Evolutionary conservation across 2,113 vertebrate genomes (phyloP).

Genomic region (Notechis scutatus): DNA sequence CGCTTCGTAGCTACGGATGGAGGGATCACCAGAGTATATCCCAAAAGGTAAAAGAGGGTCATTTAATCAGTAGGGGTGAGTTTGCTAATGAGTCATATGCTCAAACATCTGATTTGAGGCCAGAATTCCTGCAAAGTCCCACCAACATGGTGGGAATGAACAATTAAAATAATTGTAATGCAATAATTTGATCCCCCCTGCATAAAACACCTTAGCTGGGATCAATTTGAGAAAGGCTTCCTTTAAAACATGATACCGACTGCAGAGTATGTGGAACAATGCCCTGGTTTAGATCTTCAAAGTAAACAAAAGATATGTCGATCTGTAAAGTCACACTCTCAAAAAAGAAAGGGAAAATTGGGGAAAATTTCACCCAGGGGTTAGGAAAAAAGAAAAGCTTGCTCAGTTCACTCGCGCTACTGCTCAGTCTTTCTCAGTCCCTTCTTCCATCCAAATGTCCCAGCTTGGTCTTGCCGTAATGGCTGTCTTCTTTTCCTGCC

Average conservation of each 20-base stretch:
- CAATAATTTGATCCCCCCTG: not conserved
- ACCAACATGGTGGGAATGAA: not conserved
- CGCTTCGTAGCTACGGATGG: constrained; percentile 96
- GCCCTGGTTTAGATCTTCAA: too few species aligned
- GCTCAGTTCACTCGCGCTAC: too few species aligned
- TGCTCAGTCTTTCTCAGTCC: too few species aligned
- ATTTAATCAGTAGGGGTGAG: not conserved
- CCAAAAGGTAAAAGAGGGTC: constrained; percentile 81
- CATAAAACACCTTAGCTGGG: not conserved
- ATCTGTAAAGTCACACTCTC: too few species aligned
- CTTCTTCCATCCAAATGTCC: too few species aligned
- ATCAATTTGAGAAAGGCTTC: not conserved
- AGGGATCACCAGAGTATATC: constrained; percentile 94
- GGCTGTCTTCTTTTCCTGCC: too few species aligned
- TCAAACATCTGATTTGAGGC: not conserved
- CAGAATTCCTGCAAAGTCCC: not conserved
- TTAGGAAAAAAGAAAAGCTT: too few species aligned
- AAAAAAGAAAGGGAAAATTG: too few species aligned
- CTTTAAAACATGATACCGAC: not conserved
- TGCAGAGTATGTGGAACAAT: too few species aligned
- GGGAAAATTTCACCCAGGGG: too few species aligned
- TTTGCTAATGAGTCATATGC: not conserved
- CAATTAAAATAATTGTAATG: not conserved
- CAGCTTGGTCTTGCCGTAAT: too few species aligned
- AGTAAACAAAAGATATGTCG: too few species aligned